These are phyloP conservation scores for Ylistrum balloti DNA, from an alignment of 1,140 invertebrate species.

Conservation along the genomic window DNA sequence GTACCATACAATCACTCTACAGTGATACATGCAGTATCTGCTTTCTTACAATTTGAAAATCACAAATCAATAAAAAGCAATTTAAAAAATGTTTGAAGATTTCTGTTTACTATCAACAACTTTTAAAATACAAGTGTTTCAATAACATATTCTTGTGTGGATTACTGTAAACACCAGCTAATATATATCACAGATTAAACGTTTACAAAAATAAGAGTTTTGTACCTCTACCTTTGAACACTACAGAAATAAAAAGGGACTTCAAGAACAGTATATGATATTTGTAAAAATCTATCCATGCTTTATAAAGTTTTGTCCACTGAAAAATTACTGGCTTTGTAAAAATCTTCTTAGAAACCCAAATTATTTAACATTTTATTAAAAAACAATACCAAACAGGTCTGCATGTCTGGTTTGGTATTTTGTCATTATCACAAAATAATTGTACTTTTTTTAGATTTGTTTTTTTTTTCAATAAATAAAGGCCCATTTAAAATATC, in stretches of 20 bases:
- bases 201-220: constrained; percentile 29
- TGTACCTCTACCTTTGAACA: neutral
- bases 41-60: neutral
- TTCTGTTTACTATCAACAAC: neutral
- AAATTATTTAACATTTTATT: too few species aligned
- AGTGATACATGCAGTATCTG: neutral
- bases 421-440: neutral
- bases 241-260: neutral
- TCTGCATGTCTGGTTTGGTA: too few species aligned
- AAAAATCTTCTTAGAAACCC: too few species aligned
- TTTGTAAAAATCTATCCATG: neutral
- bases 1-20: neutral
- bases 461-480: neutral
- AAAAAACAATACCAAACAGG: too few species aligned
- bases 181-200: constrained; percentile 13
- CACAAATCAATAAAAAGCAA: neutral
- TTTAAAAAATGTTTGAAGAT: neutral
- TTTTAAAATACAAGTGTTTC: neutral
- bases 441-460: neutral
- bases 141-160: neutral
- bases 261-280: neutral
- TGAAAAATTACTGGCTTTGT: too few species aligned
- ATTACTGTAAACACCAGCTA: neutral
- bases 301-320: neutral
- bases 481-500: neutral